These are phyloP conservation scores for Chrysomallon squamiferum DNA, from an alignment of 1,140 invertebrate species.

Conservation along the genomic window DNA sequence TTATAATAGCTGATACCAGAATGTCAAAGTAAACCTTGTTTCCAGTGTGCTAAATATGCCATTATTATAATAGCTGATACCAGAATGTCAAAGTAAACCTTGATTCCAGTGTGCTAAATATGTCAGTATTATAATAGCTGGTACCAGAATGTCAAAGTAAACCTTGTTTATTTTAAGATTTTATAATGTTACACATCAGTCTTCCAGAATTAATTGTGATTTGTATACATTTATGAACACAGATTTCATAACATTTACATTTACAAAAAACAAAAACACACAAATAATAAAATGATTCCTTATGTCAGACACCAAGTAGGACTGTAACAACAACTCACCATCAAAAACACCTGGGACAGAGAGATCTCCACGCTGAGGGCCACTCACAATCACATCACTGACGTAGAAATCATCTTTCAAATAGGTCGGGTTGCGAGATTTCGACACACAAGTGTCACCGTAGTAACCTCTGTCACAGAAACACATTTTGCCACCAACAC, in stretches of 20 bases:
- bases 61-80: neutral
- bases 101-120: constrained; percentile 13
- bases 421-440: constrained; percentile 41
- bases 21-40: constrained; percentile 30
- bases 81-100: constrained; percentile 27
- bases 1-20: neutral
- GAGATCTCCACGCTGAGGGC: constrained; percentile 10
- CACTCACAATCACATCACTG: constrained; percentile 7
- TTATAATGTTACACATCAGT: too few species aligned
- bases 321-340: constrained; percentile 9
- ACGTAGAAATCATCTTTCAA: constrained; percentile 60
- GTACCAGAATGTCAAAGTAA: constrained; percentile 22
- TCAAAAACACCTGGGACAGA: constrained; percentile 6
- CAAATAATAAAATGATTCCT: too few species aligned
- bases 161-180: too few species aligned
- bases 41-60: constrained; percentile 4
- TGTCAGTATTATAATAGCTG: neutral
- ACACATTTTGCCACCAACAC: constrained; percentile 57
- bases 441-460: constrained; percentile 53
- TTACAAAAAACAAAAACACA: too few species aligned
- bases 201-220: too few species aligned
- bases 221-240: too few species aligned
- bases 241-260: too few species aligned
- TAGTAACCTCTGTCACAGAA: constrained; percentile 61
- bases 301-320: too few species aligned